Percentiles rank a stretch among this genome's conserved stretches.
Conservation (phyloP, 2,888 invertebrate species). For the Invenusta paracnida region DNA sequence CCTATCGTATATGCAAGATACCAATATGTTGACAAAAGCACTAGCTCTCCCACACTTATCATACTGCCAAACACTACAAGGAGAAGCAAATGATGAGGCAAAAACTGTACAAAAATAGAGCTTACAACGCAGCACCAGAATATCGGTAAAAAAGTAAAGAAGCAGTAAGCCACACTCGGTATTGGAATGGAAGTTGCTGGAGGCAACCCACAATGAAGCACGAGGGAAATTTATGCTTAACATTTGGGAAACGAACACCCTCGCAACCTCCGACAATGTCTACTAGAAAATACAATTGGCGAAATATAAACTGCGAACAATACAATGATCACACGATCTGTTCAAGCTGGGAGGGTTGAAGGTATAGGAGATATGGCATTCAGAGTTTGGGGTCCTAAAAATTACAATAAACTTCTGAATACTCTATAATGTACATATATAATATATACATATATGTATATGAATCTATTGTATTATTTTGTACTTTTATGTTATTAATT, state of each 20-base stretch:
- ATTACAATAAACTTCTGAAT: constrained; percentile 11
- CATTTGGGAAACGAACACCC: neutral
- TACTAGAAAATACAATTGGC: neutral
- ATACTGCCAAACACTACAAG: neutral
- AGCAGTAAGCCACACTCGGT: neutral
- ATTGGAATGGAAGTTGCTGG: neutral
- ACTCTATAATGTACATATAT: constrained; percentile 9
- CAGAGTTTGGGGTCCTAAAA: neutral
- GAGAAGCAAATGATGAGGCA: constrained; percentile 7
- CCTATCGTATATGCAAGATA: neutral
- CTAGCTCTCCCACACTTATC: neutral
- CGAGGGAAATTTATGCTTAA: neutral
- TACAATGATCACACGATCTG: neutral
- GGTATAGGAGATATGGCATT: neutral
- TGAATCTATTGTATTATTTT: too few relatives aligned
- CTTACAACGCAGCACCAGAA: constrained; percentile 5
- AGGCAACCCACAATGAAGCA: neutral
- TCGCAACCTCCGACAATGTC: neutral
- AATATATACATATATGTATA: too few relatives aligned
- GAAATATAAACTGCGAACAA: neutral
- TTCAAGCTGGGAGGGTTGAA: neutral
- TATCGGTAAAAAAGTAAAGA: neutral
- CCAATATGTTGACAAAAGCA: neutral
- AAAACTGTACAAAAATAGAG: neutral
- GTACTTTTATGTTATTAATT: too few relatives aligned